Percentiles rank a stretch among this genome's conserved stretches.
Evolutionary conservation across 2,113 vertebrate species (phyloP).

Genomic region (Xiphophorus hellerii): DNA sequence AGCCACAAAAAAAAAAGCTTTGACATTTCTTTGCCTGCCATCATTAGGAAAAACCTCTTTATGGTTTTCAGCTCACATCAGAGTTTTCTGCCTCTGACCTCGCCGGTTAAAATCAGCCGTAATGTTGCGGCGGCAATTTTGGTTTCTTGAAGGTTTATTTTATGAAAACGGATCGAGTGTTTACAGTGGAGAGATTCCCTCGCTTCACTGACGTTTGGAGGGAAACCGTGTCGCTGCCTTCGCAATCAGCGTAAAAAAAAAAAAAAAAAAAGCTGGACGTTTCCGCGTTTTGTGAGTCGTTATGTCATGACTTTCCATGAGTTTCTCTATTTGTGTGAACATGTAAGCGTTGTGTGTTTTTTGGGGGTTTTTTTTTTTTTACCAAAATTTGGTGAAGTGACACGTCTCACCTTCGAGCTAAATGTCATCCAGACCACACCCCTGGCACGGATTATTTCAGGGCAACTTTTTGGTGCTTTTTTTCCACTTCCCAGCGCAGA

Average conservation of each 20-base stretch:
- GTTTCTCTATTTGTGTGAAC: slow-evolving; percentile 21
- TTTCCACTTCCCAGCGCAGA: slow-evolving; percentile 18
- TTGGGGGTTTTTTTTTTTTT: neutral
- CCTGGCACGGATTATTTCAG: slow-evolving; percentile 28
- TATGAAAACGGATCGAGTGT: slow-evolving; percentile 21
- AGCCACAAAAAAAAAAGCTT: slow-evolving; percentile 6
- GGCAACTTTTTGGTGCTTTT: slow-evolving; percentile 14
- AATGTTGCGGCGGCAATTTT: slow-evolving; percentile 62
- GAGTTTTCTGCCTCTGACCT: slow-evolving; percentile 52
- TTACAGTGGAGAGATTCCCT: slow-evolving; percentile 31
- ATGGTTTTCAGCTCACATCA: slow-evolving; percentile 60
- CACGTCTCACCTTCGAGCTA: slow-evolving; percentile 68
- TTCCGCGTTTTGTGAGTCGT: slow-evolving; percentile 49
- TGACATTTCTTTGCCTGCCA: slow-evolving; percentile 25
- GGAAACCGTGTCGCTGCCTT: slow-evolving; percentile 31
- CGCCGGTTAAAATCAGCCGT: slow-evolving; percentile 45
- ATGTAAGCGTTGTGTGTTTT: slow-evolving; percentile 36
- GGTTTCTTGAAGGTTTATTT: slow-evolving; percentile 44
- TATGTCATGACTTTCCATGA: slow-evolving; percentile 74
- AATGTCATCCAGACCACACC: slow-evolving; percentile 73
- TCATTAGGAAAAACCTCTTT: slow-evolving; percentile 53
- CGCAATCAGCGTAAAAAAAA: slow-evolving; percentile 28
- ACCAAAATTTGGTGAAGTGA: slow-evolving; percentile 16
- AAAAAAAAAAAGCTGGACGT: slow-evolving; percentile 19
- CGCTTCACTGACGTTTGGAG: slow-evolving; percentile 23